Evolutionary conservation across 2,113 vertebrate species (phyloP), one percentile per base, ranked within the genome.

Genomic region (Eubucco bourcierii): DNA sequence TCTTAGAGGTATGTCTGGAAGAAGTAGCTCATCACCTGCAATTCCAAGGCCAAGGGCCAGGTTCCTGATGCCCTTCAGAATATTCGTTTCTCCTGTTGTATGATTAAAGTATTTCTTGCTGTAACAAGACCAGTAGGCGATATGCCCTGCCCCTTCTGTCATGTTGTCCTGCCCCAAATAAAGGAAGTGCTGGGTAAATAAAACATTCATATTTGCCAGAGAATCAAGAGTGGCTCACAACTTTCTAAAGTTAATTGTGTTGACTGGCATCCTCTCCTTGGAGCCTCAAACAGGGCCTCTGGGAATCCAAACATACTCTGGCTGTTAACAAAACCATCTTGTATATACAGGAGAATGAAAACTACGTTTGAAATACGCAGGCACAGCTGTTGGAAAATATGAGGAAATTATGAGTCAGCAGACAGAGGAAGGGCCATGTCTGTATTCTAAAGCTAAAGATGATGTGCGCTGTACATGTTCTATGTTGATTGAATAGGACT

Each of bases 281-380:
- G 34, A 87, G 18, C 33, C n/a, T 27, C 6, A 84, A 79, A 66
- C 41, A 78, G 12, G 4, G 46, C 71, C n/a, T 68, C 50, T 87
- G 63, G 31, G 64, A 74, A 55, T 27, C 46, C 71, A 59, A 4
- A 41, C 53, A 46, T 92, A 90, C 56, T 77, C 37, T 66, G 19
- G 33, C 59, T 33, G 66, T 92, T 90, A 82, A 46, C 55, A 67
- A 81, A 87, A 33, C 27, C 39, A 31, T 27, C 12, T 77, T 1
- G 0, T 56, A 6, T 29, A 34, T 31, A 4, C 29, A 50, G 61
- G 44, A 84, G 33, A 84, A 66, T 68, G 8, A 29, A 37, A 11
- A 14, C 37, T 68, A 34, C 0, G 0, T 59, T 29, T 78, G 1
- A 3, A 68, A 64, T 65, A 44, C 12, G 10, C 41, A 13, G 68